phyloP scores from a whole-genome alignment of 92 coral and sea anemone genomes.

The Heliopora coerulea region DNA sequence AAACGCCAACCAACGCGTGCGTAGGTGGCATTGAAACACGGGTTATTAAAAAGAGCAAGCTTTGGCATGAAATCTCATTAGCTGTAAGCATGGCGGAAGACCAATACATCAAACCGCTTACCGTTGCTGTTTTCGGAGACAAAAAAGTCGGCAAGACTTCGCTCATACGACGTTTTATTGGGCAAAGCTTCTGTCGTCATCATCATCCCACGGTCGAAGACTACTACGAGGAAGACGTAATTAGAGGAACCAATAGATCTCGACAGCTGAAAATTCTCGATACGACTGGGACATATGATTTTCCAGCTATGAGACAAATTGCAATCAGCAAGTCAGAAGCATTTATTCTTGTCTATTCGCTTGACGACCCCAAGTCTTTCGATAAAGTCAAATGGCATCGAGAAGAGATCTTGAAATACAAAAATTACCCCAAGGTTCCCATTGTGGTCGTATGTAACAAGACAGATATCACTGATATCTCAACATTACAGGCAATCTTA shows the following conservation, averaged over 20 bases:
- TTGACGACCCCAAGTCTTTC: slow-evolving; percentile 60
- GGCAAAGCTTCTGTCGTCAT: slow-evolving; percentile 54
- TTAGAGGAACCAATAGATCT: slow-evolving; percentile 65
- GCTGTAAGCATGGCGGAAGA: slow-evolving; percentile 11
- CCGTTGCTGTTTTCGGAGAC: slow-evolving; percentile 85
- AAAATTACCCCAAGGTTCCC: slow-evolving; percentile 49
- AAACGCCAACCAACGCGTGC: not conserved
- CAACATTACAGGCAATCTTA: slow-evolving; percentile 35
- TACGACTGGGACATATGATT: slow-evolving; percentile 86
- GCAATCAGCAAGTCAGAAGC: slow-evolving; percentile 86
- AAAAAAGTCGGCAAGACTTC: slow-evolving; percentile 86
- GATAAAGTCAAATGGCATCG: slow-evolving; percentile 66
- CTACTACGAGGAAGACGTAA: slow-evolving; percentile 71
- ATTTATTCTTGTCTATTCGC: slow-evolving; percentile 73
- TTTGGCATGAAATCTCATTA: not conserved
- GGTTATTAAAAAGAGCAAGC: not conserved
- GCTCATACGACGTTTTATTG: slow-evolving; percentile 72
- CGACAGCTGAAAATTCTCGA: slow-evolving; percentile 79
- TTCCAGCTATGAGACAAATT: slow-evolving; percentile 90
- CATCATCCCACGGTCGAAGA: slow-evolving; percentile 86
- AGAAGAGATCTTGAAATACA: slow-evolving; percentile 61
- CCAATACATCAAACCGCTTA: slow-evolving; percentile 37
- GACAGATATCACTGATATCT: slow-evolving; percentile 35
- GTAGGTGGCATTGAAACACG: not conserved
- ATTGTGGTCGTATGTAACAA: slow-evolving; percentile 85